These are phyloP conservation scores for Theocolax elegans DNA, from an alignment of 1,140 invertebrate species.

Conservation along the genomic window DNA sequence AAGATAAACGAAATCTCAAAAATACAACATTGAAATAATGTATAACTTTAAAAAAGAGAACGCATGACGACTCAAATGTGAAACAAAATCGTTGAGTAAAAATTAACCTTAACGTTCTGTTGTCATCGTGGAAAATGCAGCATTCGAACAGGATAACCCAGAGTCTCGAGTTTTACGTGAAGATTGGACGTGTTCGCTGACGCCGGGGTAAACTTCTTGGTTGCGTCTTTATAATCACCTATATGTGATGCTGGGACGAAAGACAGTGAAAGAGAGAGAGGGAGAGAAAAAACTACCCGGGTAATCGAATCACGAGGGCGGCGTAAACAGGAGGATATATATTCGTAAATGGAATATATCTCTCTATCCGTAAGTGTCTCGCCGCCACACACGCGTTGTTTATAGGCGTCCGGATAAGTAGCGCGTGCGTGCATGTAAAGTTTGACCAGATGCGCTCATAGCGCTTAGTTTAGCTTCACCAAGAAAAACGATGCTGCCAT, in stretches of 20 bases:
- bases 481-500: too few species aligned
- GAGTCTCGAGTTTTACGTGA: not conserved
- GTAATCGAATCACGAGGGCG: not conserved
- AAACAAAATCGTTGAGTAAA: too few species aligned
- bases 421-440: too few species aligned
- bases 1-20: too few species aligned
- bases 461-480: too few species aligned
- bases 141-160: not conserved
- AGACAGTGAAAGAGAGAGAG: not conserved
- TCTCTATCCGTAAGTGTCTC: not conserved
- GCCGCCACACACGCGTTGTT: slow-evolving; percentile 3
- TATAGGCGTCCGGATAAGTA: slow-evolving; percentile 3
- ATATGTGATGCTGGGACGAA: too few species aligned
- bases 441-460: too few species aligned
- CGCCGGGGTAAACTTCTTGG: too few species aligned
- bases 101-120: slow-evolving; percentile 34
- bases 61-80: too few species aligned
- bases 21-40: too few species aligned
- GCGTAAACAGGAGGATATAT: slow-evolving; percentile 19
- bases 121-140: slow-evolving; percentile 27
- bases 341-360: not conserved
- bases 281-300: not conserved
- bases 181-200: not conserved
- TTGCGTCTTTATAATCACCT: too few species aligned
- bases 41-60: too few species aligned